Conservation (phyloP, 2,888 invertebrate species). For the Malachius bipustulatus region DNA sequence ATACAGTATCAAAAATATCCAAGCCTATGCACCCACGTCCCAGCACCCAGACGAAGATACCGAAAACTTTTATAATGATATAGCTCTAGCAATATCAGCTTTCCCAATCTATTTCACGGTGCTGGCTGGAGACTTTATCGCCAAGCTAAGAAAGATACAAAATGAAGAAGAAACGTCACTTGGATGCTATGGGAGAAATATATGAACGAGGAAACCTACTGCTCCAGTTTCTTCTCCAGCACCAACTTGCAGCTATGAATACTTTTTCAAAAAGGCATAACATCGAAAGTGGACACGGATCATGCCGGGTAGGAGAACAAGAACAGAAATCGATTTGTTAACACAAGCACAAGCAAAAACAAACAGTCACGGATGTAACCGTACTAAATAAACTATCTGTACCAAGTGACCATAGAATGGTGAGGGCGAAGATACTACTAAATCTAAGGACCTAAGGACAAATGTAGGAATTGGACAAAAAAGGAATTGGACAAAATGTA, state of each 20-base stretch:
- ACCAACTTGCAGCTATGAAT: slow-evolving; percentile 8
- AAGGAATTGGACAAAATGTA: too few relatives aligned
- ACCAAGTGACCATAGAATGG: too few relatives aligned
- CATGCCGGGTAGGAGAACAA: slow-evolving; percentile 8
- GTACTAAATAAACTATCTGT: too few relatives aligned
- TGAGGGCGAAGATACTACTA: too few relatives aligned
- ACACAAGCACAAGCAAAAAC: too few relatives aligned
- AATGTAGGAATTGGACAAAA: too few relatives aligned
- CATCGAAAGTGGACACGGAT: slow-evolving; percentile 7
- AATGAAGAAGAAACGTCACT: slow-evolving; percentile 5
- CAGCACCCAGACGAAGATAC: slow-evolving; percentile 6
- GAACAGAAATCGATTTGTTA: too few relatives aligned
- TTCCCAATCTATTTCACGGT: slow-evolving; percentile 4
- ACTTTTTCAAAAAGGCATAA: slow-evolving; percentile 7
- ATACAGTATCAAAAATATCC: slow-evolving; percentile 8
- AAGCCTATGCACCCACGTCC: slow-evolving; percentile 9
- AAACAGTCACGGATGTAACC: too few relatives aligned
- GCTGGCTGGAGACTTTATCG: slow-evolving; percentile 5
- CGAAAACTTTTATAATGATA: slow-evolving; percentile 9
- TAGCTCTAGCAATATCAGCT: slow-evolving; percentile 6
- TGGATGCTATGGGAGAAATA: slow-evolving; percentile 6
- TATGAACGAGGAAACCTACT: slow-evolving; percentile 8
- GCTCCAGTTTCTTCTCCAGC: slow-evolving; percentile 2
- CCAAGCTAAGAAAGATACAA: slow-evolving; percentile 5
- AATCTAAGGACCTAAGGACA: too few relatives aligned